These are phyloP conservation scores for Nasonia giraulti DNA, from an alignment of 1,140 invertebrate species.

Conservation along the genomic window DNA sequence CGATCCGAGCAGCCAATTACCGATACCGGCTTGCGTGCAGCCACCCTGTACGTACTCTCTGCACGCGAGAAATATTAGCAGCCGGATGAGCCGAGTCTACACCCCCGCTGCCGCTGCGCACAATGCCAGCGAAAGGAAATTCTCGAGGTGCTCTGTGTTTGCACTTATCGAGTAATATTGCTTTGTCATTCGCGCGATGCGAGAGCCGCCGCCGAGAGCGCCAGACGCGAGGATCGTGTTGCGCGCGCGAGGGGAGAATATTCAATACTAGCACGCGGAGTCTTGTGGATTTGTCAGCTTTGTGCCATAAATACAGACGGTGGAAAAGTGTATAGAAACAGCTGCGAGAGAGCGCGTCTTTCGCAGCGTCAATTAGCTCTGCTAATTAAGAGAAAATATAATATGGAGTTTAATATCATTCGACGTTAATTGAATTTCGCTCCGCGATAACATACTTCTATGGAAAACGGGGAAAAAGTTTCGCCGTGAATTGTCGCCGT, in stretches of 20 bases:
- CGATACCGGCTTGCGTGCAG: not conserved
- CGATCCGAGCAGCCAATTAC: conserved; percentile 38
- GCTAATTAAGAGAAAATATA: not conserved
- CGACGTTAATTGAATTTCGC: too few species aligned
- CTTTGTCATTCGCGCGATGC: not conserved
- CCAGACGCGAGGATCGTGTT: not conserved
- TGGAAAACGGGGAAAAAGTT: too few species aligned
- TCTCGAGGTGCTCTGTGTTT: not conserved
- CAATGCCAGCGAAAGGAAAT: not conserved
- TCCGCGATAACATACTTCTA: too few species aligned
- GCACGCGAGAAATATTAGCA: not conserved
- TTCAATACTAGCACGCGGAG: too few species aligned
- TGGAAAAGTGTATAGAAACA: too few species aligned
- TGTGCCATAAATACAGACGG: too few species aligned
- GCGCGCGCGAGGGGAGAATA: too few species aligned
- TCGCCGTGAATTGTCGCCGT: too few species aligned
- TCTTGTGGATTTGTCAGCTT: too few species aligned
- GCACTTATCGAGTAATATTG: not conserved
- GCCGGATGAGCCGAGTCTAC: not conserved
- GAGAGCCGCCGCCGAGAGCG: not conserved
- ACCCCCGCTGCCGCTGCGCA: too few species aligned
- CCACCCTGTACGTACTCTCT: not conserved
- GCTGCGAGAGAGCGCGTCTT: not conserved
- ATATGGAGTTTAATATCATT: not conserved
- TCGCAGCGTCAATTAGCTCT: not conserved